Conservation (phyloP, 2,888 invertebrate species). For the Agrochola macilenta region DNA sequence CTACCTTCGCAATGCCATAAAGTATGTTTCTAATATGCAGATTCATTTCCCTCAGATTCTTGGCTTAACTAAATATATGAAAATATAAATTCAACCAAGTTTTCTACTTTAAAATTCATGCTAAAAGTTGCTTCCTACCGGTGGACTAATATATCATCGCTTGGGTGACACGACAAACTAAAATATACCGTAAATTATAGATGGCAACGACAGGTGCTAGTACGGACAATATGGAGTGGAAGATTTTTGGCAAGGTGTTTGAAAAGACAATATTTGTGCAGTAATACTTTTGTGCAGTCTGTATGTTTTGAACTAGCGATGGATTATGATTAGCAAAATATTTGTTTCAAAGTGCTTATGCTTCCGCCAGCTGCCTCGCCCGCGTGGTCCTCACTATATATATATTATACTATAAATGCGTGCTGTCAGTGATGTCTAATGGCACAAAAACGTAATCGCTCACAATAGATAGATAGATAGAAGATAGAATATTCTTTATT, state of each 20-base stretch:
- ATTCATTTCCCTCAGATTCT: constrained; percentile 51
- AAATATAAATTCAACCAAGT: constrained; percentile 62
- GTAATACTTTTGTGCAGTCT: no score
- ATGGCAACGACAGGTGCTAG: constrained; percentile 53
- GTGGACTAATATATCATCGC: constrained; percentile 63
- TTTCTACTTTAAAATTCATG: constrained; percentile 64
- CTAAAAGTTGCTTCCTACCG: constrained; percentile 55
- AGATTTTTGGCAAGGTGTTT: constrained; percentile 23
- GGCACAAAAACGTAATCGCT: no score
- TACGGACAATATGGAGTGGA: constrained; percentile 19
- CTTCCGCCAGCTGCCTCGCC: no score
- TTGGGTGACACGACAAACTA: constrained; percentile 58
- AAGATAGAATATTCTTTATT: no score
- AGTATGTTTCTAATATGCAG: constrained; percentile 47
- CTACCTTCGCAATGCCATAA: constrained; percentile 17
- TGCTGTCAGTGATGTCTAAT: no score
- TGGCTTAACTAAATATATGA: constrained; percentile 51
- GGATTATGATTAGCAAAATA: not conserved
- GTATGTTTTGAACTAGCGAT: not conserved
- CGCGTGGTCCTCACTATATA: no score
- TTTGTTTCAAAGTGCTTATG: not conserved
- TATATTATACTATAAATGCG: no score
- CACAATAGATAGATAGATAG: no score
- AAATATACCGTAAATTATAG: constrained; percentile 61
- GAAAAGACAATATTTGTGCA: not conserved